phyloP scores from a whole-genome alignment of 2,888 invertebrate species.

The Chalcosyrphus nemorum region DNA sequence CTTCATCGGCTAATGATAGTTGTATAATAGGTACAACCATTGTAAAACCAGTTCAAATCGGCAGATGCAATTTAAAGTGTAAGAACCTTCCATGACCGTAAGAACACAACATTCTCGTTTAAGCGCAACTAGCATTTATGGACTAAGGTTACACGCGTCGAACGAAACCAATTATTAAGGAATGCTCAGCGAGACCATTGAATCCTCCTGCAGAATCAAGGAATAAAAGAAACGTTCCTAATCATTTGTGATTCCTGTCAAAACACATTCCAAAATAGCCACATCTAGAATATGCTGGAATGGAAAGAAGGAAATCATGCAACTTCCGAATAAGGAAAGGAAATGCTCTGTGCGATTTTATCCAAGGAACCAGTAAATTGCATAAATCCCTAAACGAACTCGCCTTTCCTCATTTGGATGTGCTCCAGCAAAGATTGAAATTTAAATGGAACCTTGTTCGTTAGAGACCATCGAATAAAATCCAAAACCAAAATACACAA shows the following conservation, averaged over 20 bases:
- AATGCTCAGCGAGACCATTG: slow-evolving; percentile 33
- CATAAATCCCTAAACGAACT: neutral
- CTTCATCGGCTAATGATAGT: neutral
- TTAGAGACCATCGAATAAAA: slow-evolving; percentile 22
- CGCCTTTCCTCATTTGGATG: slow-evolving; percentile 21
- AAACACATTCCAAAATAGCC: slow-evolving; percentile 42
- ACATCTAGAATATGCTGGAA: too few relatives aligned
- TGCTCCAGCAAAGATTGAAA: neutral
- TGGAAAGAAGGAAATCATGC: slow-evolving; percentile 56
- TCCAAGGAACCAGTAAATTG: slow-evolving; percentile 1
- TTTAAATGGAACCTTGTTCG: slow-evolving; percentile 9
- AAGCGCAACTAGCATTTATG: neutral
- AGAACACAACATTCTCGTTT: slow-evolving; percentile 3
- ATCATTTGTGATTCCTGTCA: slow-evolving; percentile 66
- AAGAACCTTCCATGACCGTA: slow-evolving; percentile 6
- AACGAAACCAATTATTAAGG: slow-evolving; percentile 44
- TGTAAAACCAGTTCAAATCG: too few relatives aligned
- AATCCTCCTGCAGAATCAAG: slow-evolving; percentile 16
- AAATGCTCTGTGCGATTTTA: slow-evolving; percentile 22
- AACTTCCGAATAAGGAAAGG: slow-evolving; percentile 59
- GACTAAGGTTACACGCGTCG: neutral
- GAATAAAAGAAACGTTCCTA: too few relatives aligned
- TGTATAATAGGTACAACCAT: too few relatives aligned
- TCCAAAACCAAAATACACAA: too few relatives aligned
- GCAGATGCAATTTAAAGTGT: neutral